These are phyloP conservation scores for Mustela lutreola DNA, from an alignment of 2,113 vertebrate species.

Conservation along the genomic window DNA sequence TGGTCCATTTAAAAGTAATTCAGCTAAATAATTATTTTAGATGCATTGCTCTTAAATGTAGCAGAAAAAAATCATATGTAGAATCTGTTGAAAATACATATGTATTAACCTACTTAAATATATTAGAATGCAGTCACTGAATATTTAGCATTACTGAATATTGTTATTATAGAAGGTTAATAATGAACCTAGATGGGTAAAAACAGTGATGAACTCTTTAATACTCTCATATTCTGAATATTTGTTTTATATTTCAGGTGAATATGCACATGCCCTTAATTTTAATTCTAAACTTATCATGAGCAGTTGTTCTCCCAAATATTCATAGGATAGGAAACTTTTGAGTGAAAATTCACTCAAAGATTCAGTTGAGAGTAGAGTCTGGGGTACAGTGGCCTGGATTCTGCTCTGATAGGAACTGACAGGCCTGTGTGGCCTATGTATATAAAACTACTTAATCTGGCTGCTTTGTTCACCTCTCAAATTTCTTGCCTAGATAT, in stretches of 20 bases:
- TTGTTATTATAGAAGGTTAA: not conserved
- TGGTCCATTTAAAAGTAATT: not conserved
- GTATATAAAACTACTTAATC: constrained; percentile 20
- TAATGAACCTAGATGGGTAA: not conserved
- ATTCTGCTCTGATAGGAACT: not conserved
- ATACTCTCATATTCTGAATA: not conserved
- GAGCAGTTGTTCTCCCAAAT: not conserved
- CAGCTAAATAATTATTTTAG: not conserved
- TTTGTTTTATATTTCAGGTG: not conserved
- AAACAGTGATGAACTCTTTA: not conserved
- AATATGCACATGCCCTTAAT: not conserved
- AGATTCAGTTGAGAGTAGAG: not conserved
- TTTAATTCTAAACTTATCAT: not conserved
- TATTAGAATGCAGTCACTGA: not conserved
- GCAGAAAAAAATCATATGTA: not conserved
- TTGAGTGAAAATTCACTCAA: not conserved
- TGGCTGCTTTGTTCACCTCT: not conserved
- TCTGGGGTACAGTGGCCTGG: not conserved
- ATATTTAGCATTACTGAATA: not conserved
- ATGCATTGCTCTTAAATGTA: not conserved
- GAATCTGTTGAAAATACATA: not conserved
- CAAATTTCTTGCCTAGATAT: not conserved
- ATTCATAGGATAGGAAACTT: not conserved
- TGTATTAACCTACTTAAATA: not conserved
- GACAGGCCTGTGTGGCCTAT: not conserved